A percentile compares a stretch with the other conserved stretches of the same genome.
These are phyloP conservation scores for Ophthalmolycus amberensis DNA, from an alignment of 2,113 vertebrate genomes.

Conservation along the genomic window DNA sequence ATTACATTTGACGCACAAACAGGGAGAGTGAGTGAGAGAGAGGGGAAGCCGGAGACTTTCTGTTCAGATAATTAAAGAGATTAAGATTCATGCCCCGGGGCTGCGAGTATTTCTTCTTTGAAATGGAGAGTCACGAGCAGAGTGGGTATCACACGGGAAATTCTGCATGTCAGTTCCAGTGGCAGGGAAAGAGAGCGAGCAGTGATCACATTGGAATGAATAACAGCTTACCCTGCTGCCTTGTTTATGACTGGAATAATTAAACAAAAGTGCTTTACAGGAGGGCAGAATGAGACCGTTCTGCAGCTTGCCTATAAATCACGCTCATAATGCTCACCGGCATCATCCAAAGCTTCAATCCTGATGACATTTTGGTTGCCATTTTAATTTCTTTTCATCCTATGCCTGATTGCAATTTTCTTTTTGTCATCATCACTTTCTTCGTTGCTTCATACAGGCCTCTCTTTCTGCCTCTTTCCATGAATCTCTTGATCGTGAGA, in stretches of 20 bases:
- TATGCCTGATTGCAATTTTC: slow-evolving; percentile 68
- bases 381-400: slow-evolving; percentile 70
- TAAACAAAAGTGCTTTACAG: slow-evolving; percentile 57
- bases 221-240: slow-evolving; percentile 45
- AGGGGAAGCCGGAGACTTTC: slow-evolving; percentile 10
- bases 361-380: slow-evolving; percentile 47
- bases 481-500: slow-evolving; percentile 76
- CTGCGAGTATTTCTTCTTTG: slow-evolving; percentile 52
- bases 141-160: slow-evolving; percentile 70
- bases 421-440: slow-evolving; percentile 63
- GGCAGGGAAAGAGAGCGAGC: slow-evolving; percentile 36
- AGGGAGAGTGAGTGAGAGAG: neutral
- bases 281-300: slow-evolving; percentile 32
- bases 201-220: slow-evolving; percentile 55
- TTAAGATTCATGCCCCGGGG: slow-evolving; percentile 59
- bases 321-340: slow-evolving; percentile 25
- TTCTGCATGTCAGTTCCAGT: slow-evolving; percentile 58
- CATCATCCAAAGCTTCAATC: slow-evolving; percentile 49
- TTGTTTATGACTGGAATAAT: slow-evolving; percentile 75
- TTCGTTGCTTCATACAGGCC: slow-evolving; percentile 45
- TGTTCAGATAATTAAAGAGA: slow-evolving; percentile 68
- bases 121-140: slow-evolving; percentile 47
- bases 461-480: slow-evolving; percentile 65
- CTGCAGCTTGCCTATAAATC: slow-evolving; percentile 53
- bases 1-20: slow-evolving; percentile 52